Conservation (phyloP, 2,797 vertebrate genomes). For the Argya squamiceps region DNA sequence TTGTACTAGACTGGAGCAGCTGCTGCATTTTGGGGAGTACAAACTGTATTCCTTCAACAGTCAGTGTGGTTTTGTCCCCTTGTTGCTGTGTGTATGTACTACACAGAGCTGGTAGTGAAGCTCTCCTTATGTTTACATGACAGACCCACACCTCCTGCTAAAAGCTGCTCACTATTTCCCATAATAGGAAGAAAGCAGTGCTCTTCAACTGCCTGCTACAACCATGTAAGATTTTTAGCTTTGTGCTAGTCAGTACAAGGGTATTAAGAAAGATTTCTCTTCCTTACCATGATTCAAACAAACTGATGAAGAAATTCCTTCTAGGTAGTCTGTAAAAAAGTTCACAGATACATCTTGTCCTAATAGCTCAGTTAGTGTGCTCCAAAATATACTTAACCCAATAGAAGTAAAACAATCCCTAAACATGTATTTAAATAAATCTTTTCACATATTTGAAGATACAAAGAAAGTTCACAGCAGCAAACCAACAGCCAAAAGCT, state of each 20-base stretch:
- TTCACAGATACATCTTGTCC: background rate
- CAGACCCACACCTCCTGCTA: conserved; percentile 42
- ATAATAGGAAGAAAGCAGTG: conserved; percentile 62
- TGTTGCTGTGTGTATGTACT: background rate
- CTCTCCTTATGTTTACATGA: conserved; percentile 37
- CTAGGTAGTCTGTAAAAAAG: background rate
- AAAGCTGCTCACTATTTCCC: conserved; percentile 22
- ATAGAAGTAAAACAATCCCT: background rate
- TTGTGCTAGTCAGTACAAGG: background rate
- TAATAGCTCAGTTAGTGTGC: background rate
- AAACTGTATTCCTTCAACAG: background rate
- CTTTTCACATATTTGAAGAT: background rate
- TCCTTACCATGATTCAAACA: background rate
- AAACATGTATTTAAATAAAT: background rate
- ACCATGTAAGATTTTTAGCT: background rate
- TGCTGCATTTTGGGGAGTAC: background rate
- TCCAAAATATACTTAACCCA: background rate
- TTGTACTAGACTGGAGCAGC: background rate
- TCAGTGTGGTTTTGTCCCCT: background rate
- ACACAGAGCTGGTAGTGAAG: conserved; percentile 6
- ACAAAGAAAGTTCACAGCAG: background rate
- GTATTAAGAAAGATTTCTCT: background rate
- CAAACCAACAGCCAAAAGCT: background rate
- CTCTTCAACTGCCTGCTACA: conserved; percentile 2
- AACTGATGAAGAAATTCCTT: background rate